Evolutionary conservation across 2,888 invertebrate species (phyloP).

Genomic region (Yponomeuta cagnagella): DNA sequence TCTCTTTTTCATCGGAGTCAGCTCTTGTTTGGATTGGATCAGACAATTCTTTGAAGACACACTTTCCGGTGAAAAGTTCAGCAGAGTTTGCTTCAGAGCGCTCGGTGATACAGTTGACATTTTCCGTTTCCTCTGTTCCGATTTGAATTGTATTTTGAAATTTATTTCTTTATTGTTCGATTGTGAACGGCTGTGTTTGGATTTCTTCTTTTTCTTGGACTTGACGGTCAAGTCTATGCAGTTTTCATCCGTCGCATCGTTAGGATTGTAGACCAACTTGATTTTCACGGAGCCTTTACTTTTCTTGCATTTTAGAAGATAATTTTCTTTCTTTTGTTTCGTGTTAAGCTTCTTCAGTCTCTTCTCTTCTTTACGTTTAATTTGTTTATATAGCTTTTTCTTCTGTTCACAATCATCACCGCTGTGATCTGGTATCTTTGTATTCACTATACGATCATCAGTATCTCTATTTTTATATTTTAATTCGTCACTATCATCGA

Average conservation of each 20-base stretch:
- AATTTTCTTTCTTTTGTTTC: neutral
- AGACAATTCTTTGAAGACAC: slow-evolving; percentile 28
- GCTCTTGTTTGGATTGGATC: slow-evolving; percentile 34
- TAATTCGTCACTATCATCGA: neutral
- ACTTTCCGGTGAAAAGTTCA: slow-evolving; percentile 36
- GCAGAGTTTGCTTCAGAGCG: slow-evolving; percentile 42
- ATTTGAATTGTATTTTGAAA: slow-evolving; percentile 44
- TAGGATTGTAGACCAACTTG: slow-evolving; percentile 10
- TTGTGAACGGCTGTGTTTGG: slow-evolving; percentile 21
- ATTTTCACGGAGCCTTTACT: slow-evolving; percentile 9
- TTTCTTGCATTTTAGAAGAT: slow-evolving; percentile 7
- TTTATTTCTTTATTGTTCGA: slow-evolving; percentile 31
- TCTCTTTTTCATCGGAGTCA: slow-evolving; percentile 38
- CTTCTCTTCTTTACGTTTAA: neutral
- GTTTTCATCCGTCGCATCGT: slow-evolving; percentile 11
- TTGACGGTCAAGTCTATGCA: slow-evolving; percentile 16
- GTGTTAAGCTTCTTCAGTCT: neutral
- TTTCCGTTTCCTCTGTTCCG: slow-evolving; percentile 20
- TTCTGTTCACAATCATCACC: neutral
- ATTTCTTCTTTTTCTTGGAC: slow-evolving; percentile 20
- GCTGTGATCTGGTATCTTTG: too few relatives aligned
- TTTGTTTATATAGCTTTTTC: neutral
- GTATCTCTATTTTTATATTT: neutral
- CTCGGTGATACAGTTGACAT: neutral
- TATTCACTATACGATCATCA: neutral